A percentile compares a stretch with the other conserved stretches of the same genome.
Conservation (phyloP, 2,797 vertebrate genomes). For the Fistularia commersonii region DNA sequence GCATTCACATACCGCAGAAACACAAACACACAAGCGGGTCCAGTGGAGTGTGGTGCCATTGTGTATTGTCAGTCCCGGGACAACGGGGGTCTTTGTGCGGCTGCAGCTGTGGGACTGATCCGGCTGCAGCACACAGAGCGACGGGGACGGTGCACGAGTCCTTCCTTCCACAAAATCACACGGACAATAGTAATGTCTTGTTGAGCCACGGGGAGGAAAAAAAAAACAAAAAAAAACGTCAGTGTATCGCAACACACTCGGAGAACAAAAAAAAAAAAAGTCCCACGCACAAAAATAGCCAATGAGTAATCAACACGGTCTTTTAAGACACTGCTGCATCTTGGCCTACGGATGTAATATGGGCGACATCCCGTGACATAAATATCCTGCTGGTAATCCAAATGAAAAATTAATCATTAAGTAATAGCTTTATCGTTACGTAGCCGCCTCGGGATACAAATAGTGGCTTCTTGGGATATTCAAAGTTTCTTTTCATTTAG, state of each 20-base stretch:
- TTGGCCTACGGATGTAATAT: too few relatives aligned
- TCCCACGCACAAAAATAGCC: not conserved
- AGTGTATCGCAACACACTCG: not conserved
- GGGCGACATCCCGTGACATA: too few relatives aligned
- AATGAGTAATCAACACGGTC: not conserved
- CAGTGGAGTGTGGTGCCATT: conserved; percentile 12
- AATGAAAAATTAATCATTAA: too few relatives aligned
- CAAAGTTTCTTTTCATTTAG: too few relatives aligned
- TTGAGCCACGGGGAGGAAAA: conserved; percentile 1
- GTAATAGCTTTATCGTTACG: too few relatives aligned
- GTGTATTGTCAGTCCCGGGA: conserved; percentile 18
- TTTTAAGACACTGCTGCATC: not conserved
- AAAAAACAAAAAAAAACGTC: not conserved
- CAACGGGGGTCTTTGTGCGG: conserved; percentile 33
- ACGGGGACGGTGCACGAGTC: conserved; percentile 5
- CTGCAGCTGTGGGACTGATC: conserved; percentile 31
- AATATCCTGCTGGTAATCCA: too few relatives aligned
- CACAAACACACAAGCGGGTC: conserved; percentile 9
- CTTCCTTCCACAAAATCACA: not conserved
- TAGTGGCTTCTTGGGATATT: too few relatives aligned
- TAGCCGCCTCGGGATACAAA: too few relatives aligned
- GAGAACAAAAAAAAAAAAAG: not conserved
- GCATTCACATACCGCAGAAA: not conserved
- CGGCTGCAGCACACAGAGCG: conserved; percentile 10
- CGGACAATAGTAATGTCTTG: not conserved